Evolutionary conservation across 2,888 invertebrate species (phyloP), one percentile per base, ranked within the genome.

Genomic region (Thymelicus lineola): DNA sequence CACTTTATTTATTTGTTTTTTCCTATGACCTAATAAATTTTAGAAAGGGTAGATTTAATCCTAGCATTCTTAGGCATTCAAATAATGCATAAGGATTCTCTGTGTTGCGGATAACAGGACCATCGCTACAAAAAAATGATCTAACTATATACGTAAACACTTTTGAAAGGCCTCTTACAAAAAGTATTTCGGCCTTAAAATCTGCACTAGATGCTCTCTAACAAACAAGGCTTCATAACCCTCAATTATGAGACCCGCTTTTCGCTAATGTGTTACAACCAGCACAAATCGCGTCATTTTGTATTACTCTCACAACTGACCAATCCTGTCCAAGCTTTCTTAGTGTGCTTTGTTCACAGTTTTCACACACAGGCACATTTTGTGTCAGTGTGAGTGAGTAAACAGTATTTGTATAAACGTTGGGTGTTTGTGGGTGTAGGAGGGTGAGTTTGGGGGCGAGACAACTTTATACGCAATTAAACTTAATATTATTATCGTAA

Each of bases 401-500:
- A 1, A 48, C 48, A 15, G 15, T 48, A 48, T 48, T 15, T 9
- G 15, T 50, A 17, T 45, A 45, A 45, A 45, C 12, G 45, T 7
- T 72, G 80, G 79, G 83, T 77, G 80, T 82, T 6, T 53, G 55
- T 38, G 36, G 48, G 72, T 73, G 72, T 74, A 75, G 75, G 78
- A 77, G 80, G 77, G 75, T 73, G 73, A 75, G 71, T 70, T 36
- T 7, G 61, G 67, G 64, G 58, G 64, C 58, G 35, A 61, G 42
- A 17, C 70, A 63, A 42, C 69, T 74, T 78, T 77, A 75, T 77
- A 74, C 71, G 72, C 82, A 82, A 82, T 85, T 85, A 83, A 84
- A 84, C 76, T 82, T 81, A 82, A 83, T 79, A 80, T 84, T 77
- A 77, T 79, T 80, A 75, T 64, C 50, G 76, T 82, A 80, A 81